Base-by-base conservation (phyloP, 2,888 invertebrate genomes). In the Syritta pipiens region DNA sequence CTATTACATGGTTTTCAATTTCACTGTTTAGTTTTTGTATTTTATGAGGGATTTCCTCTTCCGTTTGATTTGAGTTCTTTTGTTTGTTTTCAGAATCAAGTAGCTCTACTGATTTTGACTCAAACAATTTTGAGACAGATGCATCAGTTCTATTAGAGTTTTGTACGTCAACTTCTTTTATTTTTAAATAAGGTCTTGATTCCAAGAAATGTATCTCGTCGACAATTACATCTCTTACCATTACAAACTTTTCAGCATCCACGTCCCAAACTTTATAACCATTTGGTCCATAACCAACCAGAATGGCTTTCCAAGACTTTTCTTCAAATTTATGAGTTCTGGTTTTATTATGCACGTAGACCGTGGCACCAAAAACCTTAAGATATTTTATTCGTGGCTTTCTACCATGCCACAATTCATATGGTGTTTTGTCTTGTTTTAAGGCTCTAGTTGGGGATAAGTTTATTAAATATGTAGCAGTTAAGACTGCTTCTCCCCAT, bases 401-500 rank as follows among this genome's bases (percentile, higher is more conserved):
- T n/a, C n/a, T n/a, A n/a, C n/a, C n/a, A n/a, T n/a, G n/a, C n/a
- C n/a, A n/a, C n/a, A n/a, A n/a, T n/a, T n/a, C n/a, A n/a, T n/a
- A n/a, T n/a, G n/a, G n/a, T n/a, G n/a, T n/a, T n/a, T n/a, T n/a
- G n/a, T n/a, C n/a, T n/a, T n/a, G n/a, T n/a, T n/a, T n/a, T n/a
- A n/a, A n/a, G n/a, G n/a, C n/a, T n/a, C n/a, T n/a, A n/a, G n/a
- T n/a, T n/a, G n/a, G n/a, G n/a, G n/a, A n/a, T n/a, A n/a, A n/a
- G 82, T 88, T 88, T 35, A 87, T 84, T 53, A 88, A 83, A 82
- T 86, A 85, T 20, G 84, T 83, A 42, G 86, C 86, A 49, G 86
- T 86, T 30, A 85, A 77, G 6, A 87, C 83, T 12, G 86, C 86
- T 79, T 86, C 86, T 22, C 85, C 84, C 87, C 86, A 88, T 30